phyloP scores from a whole-genome alignment of 2,888 invertebrate species.

The Drosophila rubida region DNA sequence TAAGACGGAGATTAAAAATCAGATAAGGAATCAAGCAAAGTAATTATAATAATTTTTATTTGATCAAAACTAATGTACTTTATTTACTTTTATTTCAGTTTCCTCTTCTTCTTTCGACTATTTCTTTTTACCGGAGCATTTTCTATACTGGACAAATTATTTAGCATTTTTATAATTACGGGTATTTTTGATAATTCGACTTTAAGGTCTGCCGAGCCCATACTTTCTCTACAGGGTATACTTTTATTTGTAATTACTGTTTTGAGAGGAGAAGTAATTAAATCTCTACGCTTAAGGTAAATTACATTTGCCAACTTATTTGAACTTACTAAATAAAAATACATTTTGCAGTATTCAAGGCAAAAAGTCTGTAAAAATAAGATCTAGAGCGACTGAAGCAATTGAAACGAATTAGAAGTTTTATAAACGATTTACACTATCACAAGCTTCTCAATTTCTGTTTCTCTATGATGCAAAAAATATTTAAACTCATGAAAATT shows the following conservation, averaged over 20 bases:
- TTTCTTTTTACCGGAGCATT: conserved; percentile 12
- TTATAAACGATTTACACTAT: neutral
- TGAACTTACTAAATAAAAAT: neutral
- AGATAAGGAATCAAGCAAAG: conserved; percentile 8
- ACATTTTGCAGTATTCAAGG: neutral
- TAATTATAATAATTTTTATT: neutral
- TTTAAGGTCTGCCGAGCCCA: neutral
- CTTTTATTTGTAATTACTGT: conserved; percentile 5
- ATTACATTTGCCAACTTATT: too few relatives aligned
- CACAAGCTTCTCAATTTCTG: too few relatives aligned
- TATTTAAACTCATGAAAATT: too few relatives aligned
- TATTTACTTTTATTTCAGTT: neutral
- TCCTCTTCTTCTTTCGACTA: conserved; percentile 5
- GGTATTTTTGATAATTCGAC: neutral
- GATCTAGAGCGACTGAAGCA: neutral
- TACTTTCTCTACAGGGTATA: conserved; percentile 8
- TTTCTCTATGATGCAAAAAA: too few relatives aligned
- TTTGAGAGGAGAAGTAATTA: conserved; percentile 2
- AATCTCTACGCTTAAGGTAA: neutral
- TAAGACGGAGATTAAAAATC: neutral
- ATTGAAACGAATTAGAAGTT: neutral
- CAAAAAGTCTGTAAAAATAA: neutral
- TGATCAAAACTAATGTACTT: too few relatives aligned
- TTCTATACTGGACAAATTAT: conserved; percentile 8
- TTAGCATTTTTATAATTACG: conserved; percentile 10